Evolutionary conservation across 2,113 vertebrate species (phyloP).

Genomic region (Osmerus mordax): DNA sequence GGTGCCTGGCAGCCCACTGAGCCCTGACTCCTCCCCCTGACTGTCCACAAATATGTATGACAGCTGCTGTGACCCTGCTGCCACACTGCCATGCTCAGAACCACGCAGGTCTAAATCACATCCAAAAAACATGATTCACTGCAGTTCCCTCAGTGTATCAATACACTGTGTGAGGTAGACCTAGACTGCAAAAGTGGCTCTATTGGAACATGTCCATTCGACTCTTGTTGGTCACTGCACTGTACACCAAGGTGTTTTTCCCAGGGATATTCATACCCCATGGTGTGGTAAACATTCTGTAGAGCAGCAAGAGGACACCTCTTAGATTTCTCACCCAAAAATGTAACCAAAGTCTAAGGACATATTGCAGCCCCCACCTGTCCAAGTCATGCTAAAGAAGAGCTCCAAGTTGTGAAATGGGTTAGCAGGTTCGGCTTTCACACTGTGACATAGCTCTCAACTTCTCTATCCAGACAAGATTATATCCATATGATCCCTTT

Average conservation of each 20-base stretch:
- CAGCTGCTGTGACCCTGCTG: constrained; percentile 7
- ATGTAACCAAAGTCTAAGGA: not conserved
- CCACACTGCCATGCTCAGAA: not conserved
- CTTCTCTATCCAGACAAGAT: too few relatives aligned
- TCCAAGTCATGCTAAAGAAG: not conserved
- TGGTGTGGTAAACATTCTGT: not conserved
- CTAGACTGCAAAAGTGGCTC: too few relatives aligned
- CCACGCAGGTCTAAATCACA: constrained; percentile 5
- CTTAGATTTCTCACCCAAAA: not conserved
- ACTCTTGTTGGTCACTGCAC: too few relatives aligned
- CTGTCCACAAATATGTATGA: constrained; percentile 35
- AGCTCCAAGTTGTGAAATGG: constrained; percentile 3
- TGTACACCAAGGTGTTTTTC: too few relatives aligned
- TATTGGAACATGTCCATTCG: too few relatives aligned
- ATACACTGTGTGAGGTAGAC: too few relatives aligned
- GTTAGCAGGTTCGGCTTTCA: not conserved
- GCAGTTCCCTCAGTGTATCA: too few relatives aligned
- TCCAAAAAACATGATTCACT: not conserved
- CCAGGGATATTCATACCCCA: too few relatives aligned
- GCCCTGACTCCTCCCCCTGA: constrained; percentile 20
- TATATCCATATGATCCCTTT: too few relatives aligned
- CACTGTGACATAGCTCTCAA: not conserved
- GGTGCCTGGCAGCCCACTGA: constrained; percentile 8
- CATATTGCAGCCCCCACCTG: constrained; percentile 1
- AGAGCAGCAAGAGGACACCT: not conserved